Percentiles rank a stretch among this genome's conserved stretches.
phyloP scores from a whole-genome alignment of 2,113 vertebrate genomes.

The Rostratula benghalensis region DNA sequence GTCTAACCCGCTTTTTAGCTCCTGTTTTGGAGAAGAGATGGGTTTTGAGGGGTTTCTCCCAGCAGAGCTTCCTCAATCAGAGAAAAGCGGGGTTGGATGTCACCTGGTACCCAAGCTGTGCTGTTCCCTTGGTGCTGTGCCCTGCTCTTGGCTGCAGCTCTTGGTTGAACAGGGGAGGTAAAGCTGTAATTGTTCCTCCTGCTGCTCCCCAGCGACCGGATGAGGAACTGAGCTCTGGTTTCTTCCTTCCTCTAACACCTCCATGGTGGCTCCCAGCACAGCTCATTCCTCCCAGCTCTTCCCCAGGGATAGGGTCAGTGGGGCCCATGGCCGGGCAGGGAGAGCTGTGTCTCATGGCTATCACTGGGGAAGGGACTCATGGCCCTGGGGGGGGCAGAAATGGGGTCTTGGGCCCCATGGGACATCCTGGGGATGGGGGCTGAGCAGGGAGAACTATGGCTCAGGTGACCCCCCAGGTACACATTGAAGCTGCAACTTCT shows the following conservation, averaged over 20 bases:
- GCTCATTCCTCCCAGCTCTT: background rate
- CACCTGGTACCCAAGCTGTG: background rate
- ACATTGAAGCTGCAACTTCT: too few relatives aligned
- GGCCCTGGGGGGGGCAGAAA: background rate
- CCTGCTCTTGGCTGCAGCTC: background rate
- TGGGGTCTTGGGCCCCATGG: background rate
- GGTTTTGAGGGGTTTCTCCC: background rate
- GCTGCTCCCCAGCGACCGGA: background rate
- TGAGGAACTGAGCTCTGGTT: background rate
- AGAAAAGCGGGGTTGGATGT: background rate
- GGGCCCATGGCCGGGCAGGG: rapidly evolving
- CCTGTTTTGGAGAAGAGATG: background rate
- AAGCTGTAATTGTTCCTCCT: background rate
- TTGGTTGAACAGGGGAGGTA: background rate
- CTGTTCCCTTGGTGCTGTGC: background rate
- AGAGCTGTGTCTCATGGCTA: background rate
- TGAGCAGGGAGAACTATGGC: background rate
- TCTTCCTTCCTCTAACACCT: background rate
- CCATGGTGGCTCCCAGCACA: background rate
- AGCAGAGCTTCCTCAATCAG: background rate
- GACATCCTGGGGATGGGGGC: too few relatives aligned
- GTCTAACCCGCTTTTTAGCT: background rate
- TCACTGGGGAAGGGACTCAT: rapidly evolving
- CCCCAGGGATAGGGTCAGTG: rapidly evolving
- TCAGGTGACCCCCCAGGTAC: too few relatives aligned